Evolutionary conservation across 1,140 invertebrate genomes (phyloP).

Genomic region (Temnothorax curvispinosus): DNA sequence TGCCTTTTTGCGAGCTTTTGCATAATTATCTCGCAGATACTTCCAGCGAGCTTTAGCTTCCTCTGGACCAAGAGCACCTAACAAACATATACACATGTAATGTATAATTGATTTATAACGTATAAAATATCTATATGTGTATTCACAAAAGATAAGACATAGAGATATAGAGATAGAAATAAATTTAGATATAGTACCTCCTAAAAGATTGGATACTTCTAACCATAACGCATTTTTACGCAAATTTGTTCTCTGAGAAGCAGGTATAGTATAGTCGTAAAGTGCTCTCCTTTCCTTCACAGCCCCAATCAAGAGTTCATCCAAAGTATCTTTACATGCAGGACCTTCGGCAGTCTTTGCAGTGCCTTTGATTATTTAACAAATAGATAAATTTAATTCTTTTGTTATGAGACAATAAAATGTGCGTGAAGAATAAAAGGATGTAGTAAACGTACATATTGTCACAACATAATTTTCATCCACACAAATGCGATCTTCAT

Average conservation of each 20-base stretch:
- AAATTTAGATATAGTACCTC: not conserved
- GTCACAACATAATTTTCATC: not conserved
- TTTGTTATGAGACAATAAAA: not conserved
- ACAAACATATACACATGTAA: not conserved
- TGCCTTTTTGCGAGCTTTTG: not conserved
- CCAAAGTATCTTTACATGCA: not conserved
- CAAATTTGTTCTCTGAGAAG: not conserved
- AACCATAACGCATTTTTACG: slow-evolving; percentile 9
- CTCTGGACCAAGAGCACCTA: not conserved
- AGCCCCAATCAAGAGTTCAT: slow-evolving; percentile 11
- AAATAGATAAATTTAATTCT: not conserved
- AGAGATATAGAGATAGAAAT: no score
- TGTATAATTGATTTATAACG: not conserved
- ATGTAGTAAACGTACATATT: not conserved
- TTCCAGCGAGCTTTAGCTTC: slow-evolving; percentile 11
- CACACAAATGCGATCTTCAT: not conserved
- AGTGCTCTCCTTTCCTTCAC: not conserved
- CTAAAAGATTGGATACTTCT: not conserved
- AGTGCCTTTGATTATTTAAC: not conserved
- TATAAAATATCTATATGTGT: not conserved
- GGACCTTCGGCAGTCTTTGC: not conserved
- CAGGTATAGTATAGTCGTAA: not conserved
- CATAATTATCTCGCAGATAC: slow-evolving; percentile 12
- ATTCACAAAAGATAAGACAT: not conserved
- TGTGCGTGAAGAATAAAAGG: not conserved